These are phyloP conservation scores for Spea hammondii DNA, from an alignment of 2,797 vertebrate species.

Conservation along the genomic window DNA sequence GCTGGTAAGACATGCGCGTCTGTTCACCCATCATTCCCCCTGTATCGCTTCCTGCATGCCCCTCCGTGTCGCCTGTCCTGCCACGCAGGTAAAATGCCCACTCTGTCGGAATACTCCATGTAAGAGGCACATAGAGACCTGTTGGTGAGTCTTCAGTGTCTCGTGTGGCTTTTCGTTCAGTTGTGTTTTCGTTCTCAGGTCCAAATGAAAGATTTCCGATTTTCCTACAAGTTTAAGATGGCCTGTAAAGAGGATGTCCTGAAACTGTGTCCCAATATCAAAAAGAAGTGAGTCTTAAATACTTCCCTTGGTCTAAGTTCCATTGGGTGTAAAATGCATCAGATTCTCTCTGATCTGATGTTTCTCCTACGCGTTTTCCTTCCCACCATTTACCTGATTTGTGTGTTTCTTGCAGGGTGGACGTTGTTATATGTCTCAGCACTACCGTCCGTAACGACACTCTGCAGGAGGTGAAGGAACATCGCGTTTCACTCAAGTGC, in stretches of 20 bases:
- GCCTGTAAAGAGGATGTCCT: conserved; percentile 97
- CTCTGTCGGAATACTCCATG: no score
- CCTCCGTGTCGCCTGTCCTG: no score
- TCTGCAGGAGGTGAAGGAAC: conserved; percentile 89
- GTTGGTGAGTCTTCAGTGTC: not conserved
- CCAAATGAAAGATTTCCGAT: conserved; percentile 97
- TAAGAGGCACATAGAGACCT: no score
- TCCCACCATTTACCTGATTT: not conserved
- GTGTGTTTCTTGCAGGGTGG: conserved; percentile 77
- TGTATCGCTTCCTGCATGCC: no score
- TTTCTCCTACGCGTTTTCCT: not conserved
- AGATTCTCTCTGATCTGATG: no score
- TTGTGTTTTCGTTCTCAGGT: conserved; percentile 67
- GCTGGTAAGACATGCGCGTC: conserved; percentile 74
- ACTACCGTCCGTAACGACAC: conserved; percentile 95
- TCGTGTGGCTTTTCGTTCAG: not conserved
- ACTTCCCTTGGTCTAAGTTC: not conserved
- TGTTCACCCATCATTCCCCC: not conserved
- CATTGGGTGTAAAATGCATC: no score
- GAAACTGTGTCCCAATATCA: conserved; percentile 96
- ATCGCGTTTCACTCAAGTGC: conserved; percentile 91
- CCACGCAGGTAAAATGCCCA: no score
- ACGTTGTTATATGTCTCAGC: conserved; percentile 95
- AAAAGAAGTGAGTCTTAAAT: conserved; percentile 85
- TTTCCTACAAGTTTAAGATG: conserved; percentile 98